These are phyloP conservation scores for Amazona vittata DNA, from an alignment of 2,113 vertebrate species.

Conservation along the genomic window DNA sequence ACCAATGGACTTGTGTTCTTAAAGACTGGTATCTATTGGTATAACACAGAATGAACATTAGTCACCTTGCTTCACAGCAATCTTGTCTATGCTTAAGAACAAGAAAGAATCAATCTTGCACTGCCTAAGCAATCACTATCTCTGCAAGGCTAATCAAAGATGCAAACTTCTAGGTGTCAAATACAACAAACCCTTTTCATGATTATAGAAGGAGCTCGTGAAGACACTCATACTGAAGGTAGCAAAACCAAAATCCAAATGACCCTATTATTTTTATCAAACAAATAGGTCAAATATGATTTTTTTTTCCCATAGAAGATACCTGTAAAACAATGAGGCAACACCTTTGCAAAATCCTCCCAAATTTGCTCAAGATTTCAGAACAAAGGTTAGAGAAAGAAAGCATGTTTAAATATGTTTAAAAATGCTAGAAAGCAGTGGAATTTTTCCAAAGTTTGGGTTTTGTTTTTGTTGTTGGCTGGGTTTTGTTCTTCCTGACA, in stretches of 20 bases:
- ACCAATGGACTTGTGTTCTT: background rate
- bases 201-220: background rate
- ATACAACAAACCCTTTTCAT: background rate
- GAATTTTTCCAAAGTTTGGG: background rate
- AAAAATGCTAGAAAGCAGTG: background rate
- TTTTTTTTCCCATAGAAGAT: background rate
- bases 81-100: background rate
- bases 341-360: background rate
- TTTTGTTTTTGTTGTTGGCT: background rate
- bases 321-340: fast-evolving
- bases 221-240: background rate
- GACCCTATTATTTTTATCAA: background rate
- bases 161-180: background rate
- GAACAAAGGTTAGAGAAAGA: background rate
- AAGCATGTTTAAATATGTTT: background rate
- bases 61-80: background rate
- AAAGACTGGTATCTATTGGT: background rate
- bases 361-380: background rate
- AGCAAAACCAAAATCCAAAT: background rate
- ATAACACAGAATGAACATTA: background rate
- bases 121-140: background rate
- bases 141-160: background rate
- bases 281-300: background rate
- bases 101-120: background rate
- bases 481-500: background rate